Evolutionary conservation across 1,140 invertebrate genomes (phyloP), one percentile per base, ranked within the genome.

Genomic region (Carcinoscorpius rotundicauda): DNA sequence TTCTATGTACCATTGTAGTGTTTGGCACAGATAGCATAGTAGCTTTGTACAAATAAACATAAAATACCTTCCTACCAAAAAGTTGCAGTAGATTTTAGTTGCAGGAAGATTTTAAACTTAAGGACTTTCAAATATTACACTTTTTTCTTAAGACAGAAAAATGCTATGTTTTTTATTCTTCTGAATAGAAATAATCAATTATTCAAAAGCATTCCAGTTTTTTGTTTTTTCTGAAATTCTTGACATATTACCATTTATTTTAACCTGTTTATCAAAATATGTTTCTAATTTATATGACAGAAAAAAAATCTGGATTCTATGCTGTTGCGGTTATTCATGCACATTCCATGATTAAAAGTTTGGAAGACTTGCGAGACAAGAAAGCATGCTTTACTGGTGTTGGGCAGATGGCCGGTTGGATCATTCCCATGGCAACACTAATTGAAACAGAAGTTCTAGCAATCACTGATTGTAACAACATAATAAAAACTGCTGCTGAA

Each of bases 311-410:
- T 68, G 49, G 69, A 70, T 79, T 77, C 69, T 91, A 90, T 75
- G 82, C 92, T 0, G 91, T 97, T 4, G 92, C 92, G 61, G 87
- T 96, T 1, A 77, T 94, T 0, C 89, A 86, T 71, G 85, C 83
- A 68, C 82, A 81, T 52, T 88, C 4, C 73, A 79, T 4, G 80
- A 84, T 68, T 81, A 96, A 0, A 73, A 77, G 8, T 82, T 73
- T 97, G 11, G 70, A 81, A 62, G 83, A 88, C 71, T 74, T 98
- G 3, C 76, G 85, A 66, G 85, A 86, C 0, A 88, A 84, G 66
- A 86, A 82, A 67, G 91, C 89, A 29, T 98, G 94, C 76, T 93
- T 95, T 77, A 84, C 88, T 60, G 90, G 88, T 64, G 93, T 97
- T 67, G 92, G 92, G 52, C 87, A 87, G 29, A 79, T 91, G 64